These are phyloP conservation scores for Solea solea DNA, from an alignment of 2,113 vertebrate species.

Conservation along the genomic window DNA sequence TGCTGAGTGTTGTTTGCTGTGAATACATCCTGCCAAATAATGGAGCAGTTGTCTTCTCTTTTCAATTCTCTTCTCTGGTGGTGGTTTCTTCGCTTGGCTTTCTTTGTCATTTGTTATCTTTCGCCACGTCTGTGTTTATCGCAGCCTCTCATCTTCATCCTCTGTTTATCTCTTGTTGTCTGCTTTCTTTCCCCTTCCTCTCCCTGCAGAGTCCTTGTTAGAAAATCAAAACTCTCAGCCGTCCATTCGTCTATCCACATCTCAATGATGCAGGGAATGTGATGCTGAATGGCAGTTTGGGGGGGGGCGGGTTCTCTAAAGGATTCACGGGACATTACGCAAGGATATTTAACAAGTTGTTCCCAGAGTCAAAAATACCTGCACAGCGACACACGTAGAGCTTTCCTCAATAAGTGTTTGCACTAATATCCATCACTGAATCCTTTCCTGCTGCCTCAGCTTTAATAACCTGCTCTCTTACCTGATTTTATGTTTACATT, in stretches of 20 bases:
- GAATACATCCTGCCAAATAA: constrained; percentile 47
- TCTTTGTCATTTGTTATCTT: constrained; percentile 17
- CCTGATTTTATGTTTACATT: constrained; percentile 37
- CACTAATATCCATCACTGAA: constrained; percentile 13
- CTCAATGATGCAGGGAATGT: constrained; percentile 7
- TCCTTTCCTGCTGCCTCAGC: background rate
- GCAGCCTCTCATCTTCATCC: constrained; percentile 23
- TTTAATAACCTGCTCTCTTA: constrained; percentile 23
- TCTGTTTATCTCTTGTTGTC: constrained; percentile 16
- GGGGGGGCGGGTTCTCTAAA: background rate
- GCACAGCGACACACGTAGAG: background rate
- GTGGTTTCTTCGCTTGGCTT: background rate
- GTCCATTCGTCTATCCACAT: constrained; percentile 27
- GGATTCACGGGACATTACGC: background rate
- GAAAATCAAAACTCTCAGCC: constrained; percentile 47
- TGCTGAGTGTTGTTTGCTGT: constrained; percentile 61
- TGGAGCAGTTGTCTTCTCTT: constrained; percentile 13
- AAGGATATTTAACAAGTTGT: background rate
- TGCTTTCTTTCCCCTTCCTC: constrained; percentile 2
- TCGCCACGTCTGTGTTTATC: constrained; percentile 16
- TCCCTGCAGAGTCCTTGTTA: constrained; percentile 17
- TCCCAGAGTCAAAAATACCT: constrained; percentile 2
- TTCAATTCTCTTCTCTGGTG: constrained; percentile 1
- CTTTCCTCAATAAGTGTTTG: constrained; percentile 19
- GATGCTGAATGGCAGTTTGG: background rate